These are phyloP conservation scores for Caenorhabditis inopinata DNA, from an alignment of 1,140 invertebrate genomes.

Conservation along the genomic window DNA sequence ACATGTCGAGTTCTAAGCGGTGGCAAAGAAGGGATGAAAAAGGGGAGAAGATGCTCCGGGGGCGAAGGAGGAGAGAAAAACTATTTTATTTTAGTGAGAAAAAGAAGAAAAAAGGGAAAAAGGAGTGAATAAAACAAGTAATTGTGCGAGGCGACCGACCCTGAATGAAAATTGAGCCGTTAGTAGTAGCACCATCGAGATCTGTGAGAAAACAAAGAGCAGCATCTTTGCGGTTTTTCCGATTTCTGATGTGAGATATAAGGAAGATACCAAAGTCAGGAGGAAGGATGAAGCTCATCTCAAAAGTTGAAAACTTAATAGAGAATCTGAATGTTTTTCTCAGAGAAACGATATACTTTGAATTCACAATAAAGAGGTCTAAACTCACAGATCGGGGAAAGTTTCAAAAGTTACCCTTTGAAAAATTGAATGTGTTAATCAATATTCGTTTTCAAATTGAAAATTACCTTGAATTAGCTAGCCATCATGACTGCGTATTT, in stretches of 20 bases:
- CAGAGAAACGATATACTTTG: no score
- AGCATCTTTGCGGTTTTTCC: background rate
- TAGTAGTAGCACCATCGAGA: conserved; percentile 33
- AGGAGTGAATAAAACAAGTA: conserved; percentile 33
- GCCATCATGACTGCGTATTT: no score
- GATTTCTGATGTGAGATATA: background rate
- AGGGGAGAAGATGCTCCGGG: conserved; percentile 5
- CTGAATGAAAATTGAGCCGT: conserved; percentile 32
- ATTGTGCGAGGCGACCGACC: conserved; percentile 15
- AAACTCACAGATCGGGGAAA: no score
- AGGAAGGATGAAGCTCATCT: background rate
- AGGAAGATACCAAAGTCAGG: no score
- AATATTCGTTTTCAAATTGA: no score
- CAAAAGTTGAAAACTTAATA: no score
- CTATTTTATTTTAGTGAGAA: conserved; percentile 32
- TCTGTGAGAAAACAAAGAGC: conserved; percentile 34
- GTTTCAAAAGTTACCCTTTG: no score
- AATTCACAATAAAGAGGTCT: no score
- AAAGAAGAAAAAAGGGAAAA: conserved; percentile 13
- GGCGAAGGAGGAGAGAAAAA: background rate
- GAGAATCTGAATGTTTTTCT: no score
- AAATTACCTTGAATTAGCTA: no score
- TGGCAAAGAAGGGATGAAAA: background rate
- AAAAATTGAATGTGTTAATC: no score
- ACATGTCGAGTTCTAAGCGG: conserved; percentile 11